A percentile compares a stretch with the other conserved stretches of the same genome.
phyloP scores from a whole-genome alignment of 2,797 vertebrate species.

The Pseudomugil gertrudae region DNA sequence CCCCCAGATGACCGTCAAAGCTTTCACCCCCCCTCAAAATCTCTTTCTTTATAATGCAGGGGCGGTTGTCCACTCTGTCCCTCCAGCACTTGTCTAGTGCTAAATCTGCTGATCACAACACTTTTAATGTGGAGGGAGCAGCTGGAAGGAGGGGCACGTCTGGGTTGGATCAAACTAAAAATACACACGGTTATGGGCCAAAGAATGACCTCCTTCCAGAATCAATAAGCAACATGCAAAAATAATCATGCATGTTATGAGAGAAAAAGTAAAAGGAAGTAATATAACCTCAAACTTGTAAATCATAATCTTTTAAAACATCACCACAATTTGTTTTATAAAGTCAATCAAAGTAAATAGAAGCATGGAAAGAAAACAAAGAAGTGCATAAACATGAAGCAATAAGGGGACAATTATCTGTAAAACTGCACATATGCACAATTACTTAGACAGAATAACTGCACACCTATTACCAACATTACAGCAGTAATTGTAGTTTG shows the following conservation, averaged over 20 bases:
- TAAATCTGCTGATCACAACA: conserved; percentile 56
- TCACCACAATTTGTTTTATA: conserved; percentile 39
- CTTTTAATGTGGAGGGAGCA: conserved; percentile 42
- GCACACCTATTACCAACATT: conserved; percentile 4
- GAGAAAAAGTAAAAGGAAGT: conserved; percentile 26
- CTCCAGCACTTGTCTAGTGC: conserved; percentile 15
- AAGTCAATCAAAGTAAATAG: conserved; percentile 41
- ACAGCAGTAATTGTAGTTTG: conserved; percentile 18
- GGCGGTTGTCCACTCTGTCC: conserved; percentile 35
- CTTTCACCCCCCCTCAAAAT: conserved; percentile 54
- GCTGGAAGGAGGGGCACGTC: conserved; percentile 33
- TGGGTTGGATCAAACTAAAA: conserved; percentile 68
- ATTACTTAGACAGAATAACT: conserved; percentile 7
- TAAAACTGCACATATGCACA: neutral
- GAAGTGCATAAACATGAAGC: neutral
- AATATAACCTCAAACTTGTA: neutral
- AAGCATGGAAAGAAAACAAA: conserved; percentile 17
- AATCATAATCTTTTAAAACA: conserved; percentile 30
- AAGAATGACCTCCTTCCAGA: conserved; percentile 50
- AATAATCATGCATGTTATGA: conserved; percentile 48
- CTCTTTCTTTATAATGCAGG: conserved; percentile 22
- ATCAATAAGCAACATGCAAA: conserved; percentile 63
- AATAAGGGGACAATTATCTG: conserved; percentile 9
- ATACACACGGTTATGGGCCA: conserved; percentile 65
- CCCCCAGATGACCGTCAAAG: conserved; percentile 57